A percentile compares a stretch with the other conserved stretches of the same genome.
Evolutionary conservation across 2,888 invertebrate genomes (phyloP).

Genomic region (Stenurella melanura): DNA sequence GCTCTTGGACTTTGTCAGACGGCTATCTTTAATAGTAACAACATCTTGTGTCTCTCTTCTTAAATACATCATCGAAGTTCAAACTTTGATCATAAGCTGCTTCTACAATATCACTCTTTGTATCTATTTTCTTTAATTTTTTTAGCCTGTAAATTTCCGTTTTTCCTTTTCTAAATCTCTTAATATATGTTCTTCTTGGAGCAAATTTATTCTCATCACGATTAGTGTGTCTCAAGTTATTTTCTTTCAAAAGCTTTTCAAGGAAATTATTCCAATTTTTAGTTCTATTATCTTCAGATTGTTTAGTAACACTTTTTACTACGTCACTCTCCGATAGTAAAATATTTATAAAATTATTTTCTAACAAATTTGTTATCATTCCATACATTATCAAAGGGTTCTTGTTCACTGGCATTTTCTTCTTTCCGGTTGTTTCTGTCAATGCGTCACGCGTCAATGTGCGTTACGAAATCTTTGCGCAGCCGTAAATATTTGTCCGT

Average conservation of each 20-base stretch:
- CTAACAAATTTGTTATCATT: not conserved
- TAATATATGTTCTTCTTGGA: constrained; percentile 27
- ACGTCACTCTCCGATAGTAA: not conserved
- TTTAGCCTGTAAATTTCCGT: constrained; percentile 50
- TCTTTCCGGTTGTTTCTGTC: not conserved
- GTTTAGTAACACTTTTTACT: not conserved
- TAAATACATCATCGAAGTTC: constrained; percentile 41
- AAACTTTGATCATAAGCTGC: constrained; percentile 35
- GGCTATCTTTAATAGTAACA: constrained; percentile 16
- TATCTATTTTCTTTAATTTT: constrained; percentile 37
- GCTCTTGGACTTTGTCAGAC: constrained; percentile 42
- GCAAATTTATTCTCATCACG: not conserved
- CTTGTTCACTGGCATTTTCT: not conserved
- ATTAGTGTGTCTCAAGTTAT: not conserved
- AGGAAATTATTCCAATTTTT: not conserved
- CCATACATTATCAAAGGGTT: not conserved
- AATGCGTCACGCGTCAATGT: no score
- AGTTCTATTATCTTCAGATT: not conserved
- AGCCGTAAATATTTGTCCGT: no score
- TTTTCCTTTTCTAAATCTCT: constrained; percentile 54
- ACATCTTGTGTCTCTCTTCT: constrained; percentile 44
- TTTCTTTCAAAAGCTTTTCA: constrained; percentile 2
- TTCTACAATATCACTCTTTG: constrained; percentile 9
- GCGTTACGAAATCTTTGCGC: no score
- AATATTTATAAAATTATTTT: not conserved